Conservation (phyloP, 2,888 invertebrate genomes). For the Baronia brevicornis region DNA sequence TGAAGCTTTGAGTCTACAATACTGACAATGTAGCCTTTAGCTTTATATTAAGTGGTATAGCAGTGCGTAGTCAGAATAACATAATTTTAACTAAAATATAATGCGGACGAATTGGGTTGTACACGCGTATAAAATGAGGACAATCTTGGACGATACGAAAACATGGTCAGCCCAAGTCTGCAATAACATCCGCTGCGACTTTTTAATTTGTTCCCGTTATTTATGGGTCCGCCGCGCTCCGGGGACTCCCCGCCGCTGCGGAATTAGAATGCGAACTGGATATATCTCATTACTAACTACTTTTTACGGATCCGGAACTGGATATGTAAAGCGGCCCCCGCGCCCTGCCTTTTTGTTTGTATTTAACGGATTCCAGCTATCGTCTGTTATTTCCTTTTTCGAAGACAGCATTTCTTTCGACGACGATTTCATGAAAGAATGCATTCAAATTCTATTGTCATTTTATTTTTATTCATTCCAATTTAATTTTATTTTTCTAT, state of each 20-base stretch:
- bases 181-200: conserved; percentile 27
- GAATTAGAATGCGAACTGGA: conserved; percentile 11
- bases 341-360: conserved; percentile 2
- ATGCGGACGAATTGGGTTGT: not conserved
- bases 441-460: too few relatives aligned
- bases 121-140: not conserved
- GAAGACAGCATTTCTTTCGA: too few relatives aligned
- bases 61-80: too few relatives aligned
- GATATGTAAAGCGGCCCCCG: conserved; percentile 7
- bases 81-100: too few relatives aligned
- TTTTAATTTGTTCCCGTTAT: conserved; percentile 61
- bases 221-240: conserved; percentile 35
- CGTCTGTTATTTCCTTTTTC: too few relatives aligned
- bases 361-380: too few relatives aligned
- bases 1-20: too few relatives aligned
- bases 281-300: conserved; percentile 13
- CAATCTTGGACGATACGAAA: conserved; percentile 4
- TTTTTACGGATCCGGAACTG: conserved; percentile 4
- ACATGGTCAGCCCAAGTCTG: conserved; percentile 15
- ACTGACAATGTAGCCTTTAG: too few relatives aligned
- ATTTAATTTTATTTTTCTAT: too few relatives aligned
- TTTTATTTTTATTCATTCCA: too few relatives aligned
- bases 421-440: too few relatives aligned
- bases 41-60: too few relatives aligned
- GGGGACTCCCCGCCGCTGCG: conserved; percentile 13